These are phyloP conservation scores for Lineus longissimus DNA, from an alignment of 1,140 invertebrate genomes.

Conservation along the genomic window DNA sequence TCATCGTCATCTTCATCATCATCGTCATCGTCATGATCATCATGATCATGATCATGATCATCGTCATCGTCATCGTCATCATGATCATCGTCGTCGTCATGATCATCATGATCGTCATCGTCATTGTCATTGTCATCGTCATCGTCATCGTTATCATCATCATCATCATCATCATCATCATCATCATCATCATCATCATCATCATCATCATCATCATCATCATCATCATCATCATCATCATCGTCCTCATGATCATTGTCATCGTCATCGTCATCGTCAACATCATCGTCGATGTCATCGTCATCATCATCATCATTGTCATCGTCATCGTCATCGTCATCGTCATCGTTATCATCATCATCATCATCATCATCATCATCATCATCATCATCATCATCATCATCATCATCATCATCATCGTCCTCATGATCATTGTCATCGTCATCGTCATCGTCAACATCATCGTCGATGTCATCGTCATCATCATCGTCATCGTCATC, in stretches of 20 bases:
- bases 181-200: constrained; percentile 15
- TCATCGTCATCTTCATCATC: no score
- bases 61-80: constrained; percentile 16
- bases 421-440: constrained; percentile 5
- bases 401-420: constrained; percentile 1
- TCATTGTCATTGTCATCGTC: constrained; percentile 14
- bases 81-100: no score
- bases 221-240: not conserved
- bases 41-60: constrained; percentile 16
- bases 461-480: no score
- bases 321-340: constrained; percentile 17
- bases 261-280: not conserved
- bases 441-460: no score
- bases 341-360: constrained; percentile 17
- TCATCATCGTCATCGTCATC: constrained; percentile 1
- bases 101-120: constrained; percentile 19
- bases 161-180: constrained; percentile 9
- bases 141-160: constrained; percentile 14
- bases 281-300: no score
- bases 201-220: not conserved
- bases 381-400: constrained; percentile 14
- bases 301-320: not conserved
- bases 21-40: no score
- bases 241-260: not conserved
- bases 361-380: constrained; percentile 13